Evolutionary conservation across 2,797 vertebrate genomes (phyloP), one percentile per base, ranked within the genome.

Genomic region (Alauda arvensis): DNA sequence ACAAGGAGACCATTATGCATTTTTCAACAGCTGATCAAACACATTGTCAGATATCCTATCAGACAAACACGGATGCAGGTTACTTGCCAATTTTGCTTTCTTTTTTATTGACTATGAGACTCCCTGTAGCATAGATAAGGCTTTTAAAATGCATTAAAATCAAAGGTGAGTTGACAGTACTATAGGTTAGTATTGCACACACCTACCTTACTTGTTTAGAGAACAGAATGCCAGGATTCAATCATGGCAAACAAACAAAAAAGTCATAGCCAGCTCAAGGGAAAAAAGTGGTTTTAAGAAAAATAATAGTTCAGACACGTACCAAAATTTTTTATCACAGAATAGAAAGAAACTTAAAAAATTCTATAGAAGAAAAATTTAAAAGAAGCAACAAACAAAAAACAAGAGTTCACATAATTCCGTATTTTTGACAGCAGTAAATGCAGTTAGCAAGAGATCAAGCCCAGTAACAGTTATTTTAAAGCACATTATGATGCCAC

Each of bases 371-470:
- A n/a, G 5, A 52, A 55, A 51, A 65, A 63, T 23, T 48, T 62
- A 51, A 40, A 71, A 45, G 25, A 85, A 82, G 51, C 3, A 14
- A 59, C 25, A 77, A 46, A 39, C 12, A 65, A 70, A 56, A 72
- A 12, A 2, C 8, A 26, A 33, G 33, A 72, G 31, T 31, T 83
- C 45, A 51, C 0, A 0, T 13, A 60, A 45, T 9, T 61, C 61
- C 26, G 2, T 53, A 72, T 79, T 90, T 83, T 43, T 67, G 23
- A 42, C 53, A 87, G 40, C 18, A 79, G 52, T 48, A 80, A 78
- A 87, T 59, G 46, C 57, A 72, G 71, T 61, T 71, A 85, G n/a
- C 5, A 21, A 63, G 52, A 82, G 33, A 87, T 76, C 63, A 77
- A 77, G 24, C 37, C 42, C 14, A 83, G 7, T 18, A 87, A 63